A percentile compares a stretch with the other conserved stretches of the same genome.
Evolutionary conservation across 2,113 vertebrate species (phyloP).

Genomic region (Conger conger): DNA sequence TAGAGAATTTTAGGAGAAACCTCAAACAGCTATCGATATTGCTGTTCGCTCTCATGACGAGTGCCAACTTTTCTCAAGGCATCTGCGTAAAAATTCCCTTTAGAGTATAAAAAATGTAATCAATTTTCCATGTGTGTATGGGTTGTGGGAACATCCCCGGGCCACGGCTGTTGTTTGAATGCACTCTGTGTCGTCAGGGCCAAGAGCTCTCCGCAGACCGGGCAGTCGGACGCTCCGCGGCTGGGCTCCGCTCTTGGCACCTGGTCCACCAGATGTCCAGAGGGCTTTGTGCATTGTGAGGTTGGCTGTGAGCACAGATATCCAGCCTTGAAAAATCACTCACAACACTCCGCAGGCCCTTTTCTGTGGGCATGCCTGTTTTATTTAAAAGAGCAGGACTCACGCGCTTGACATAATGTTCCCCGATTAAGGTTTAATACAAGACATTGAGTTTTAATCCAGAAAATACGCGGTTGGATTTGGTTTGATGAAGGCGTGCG

Average conservation of each 20-base stretch:
- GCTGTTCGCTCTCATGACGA: too few species aligned
- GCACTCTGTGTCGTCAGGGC: not conserved
- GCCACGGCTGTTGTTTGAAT: not conserved
- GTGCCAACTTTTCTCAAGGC: not conserved
- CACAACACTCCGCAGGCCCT: not conserved
- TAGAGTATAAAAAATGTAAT: not conserved
- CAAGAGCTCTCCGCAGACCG: not conserved
- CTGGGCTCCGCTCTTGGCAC: not conserved
- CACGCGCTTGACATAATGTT: too few species aligned
- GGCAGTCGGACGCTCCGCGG: not conserved
- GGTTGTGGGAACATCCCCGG: not conserved
- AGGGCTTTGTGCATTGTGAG: not conserved
- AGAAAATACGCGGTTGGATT: too few species aligned
- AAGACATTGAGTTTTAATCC: too few species aligned
- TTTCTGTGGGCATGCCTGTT: not conserved
- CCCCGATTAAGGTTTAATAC: too few species aligned
- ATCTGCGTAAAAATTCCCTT: not conserved
- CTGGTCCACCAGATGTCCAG: constrained; percentile 7
- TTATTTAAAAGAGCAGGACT: not conserved
- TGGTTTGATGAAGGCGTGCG: too few species aligned
- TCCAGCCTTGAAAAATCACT: not conserved
- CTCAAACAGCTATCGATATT: too few species aligned
- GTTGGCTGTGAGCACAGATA: not conserved
- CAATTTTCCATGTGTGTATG: not conserved
- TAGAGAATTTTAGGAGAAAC: too few species aligned